These are phyloP conservation scores for Campylorhamphus procurvoides DNA, from an alignment of 2,113 vertebrate genomes.

Conservation along the genomic window DNA sequence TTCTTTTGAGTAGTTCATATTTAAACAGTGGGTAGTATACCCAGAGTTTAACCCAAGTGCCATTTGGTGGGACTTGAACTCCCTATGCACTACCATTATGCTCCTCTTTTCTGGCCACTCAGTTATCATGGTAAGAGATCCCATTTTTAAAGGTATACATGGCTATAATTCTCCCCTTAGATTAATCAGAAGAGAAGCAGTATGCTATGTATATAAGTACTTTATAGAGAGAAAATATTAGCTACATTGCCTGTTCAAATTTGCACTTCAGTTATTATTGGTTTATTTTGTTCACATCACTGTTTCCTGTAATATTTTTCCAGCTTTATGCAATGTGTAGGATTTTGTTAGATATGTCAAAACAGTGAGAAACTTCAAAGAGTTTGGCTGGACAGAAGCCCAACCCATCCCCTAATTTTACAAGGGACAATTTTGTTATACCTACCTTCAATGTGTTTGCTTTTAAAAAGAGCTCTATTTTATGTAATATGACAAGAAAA, in stretches of 20 bases:
- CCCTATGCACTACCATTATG: background rate
- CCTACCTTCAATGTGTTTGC: background rate
- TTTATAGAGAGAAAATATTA: background rate
- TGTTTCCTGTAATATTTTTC: background rate
- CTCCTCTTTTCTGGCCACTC: background rate
- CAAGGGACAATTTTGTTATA: background rate
- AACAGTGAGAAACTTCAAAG: background rate
- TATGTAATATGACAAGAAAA: background rate
- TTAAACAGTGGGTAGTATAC: conserved; percentile 56
- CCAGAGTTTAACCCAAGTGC: conserved; percentile 58
- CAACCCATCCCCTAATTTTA: background rate
- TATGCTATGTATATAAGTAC: background rate
- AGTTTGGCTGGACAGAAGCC: background rate
- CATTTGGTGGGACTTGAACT: conserved; percentile 64
- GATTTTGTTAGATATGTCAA: background rate
- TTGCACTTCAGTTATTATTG: background rate
- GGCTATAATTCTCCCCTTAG: background rate
- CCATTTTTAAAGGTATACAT: background rate
- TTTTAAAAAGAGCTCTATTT: background rate
- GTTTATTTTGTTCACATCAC: background rate
- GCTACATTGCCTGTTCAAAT: background rate
- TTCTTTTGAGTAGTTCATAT: conserved; percentile 64
- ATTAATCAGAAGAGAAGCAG: background rate
- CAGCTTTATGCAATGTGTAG: background rate
- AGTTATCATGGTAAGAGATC: background rate